phyloP scores from a whole-genome alignment of 2,888 invertebrate species.

The Epiblema foenella region DNA sequence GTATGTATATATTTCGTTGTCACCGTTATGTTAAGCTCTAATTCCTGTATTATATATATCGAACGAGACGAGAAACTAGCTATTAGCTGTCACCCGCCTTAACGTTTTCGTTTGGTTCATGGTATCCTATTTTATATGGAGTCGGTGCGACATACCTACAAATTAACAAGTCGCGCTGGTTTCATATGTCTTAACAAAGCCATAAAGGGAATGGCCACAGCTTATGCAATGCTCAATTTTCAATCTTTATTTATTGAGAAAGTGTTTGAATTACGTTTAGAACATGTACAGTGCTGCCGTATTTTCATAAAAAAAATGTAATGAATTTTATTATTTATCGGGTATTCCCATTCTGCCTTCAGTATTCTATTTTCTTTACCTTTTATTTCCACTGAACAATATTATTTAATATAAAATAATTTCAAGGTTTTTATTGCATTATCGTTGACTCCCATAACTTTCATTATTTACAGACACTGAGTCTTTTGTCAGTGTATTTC shows the following conservation, averaged over 20 bases:
- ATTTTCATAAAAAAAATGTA: not conserved
- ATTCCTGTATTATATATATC: slow-evolving; percentile 43
- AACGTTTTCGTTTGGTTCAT: slow-evolving; percentile 41
- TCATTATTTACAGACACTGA: no score
- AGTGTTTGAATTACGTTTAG: not conserved
- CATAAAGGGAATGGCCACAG: not conserved
- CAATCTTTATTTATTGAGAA: not conserved
- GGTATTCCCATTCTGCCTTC: not conserved
- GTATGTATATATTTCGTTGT: slow-evolving; percentile 21
- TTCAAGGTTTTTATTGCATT: not conserved
- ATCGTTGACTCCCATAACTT: not conserved
- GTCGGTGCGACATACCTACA: not conserved
- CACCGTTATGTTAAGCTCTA: slow-evolving; percentile 36
- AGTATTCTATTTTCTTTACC: not conserved
- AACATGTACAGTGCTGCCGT: slow-evolving; percentile 2
- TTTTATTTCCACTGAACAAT: not conserved
- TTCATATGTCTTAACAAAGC: slow-evolving; percentile 10
- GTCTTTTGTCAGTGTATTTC: no score
- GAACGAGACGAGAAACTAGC: slow-evolving; percentile 61
- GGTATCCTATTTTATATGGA: slow-evolving; percentile 25
- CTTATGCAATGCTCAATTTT: not conserved
- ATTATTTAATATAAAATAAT: not conserved
- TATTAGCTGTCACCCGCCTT: slow-evolving; percentile 28
- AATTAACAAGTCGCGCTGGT: not conserved
- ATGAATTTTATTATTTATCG: not conserved